Conservation (phyloP, 2,113 vertebrate species). For the Cygnus atratus region DNA sequence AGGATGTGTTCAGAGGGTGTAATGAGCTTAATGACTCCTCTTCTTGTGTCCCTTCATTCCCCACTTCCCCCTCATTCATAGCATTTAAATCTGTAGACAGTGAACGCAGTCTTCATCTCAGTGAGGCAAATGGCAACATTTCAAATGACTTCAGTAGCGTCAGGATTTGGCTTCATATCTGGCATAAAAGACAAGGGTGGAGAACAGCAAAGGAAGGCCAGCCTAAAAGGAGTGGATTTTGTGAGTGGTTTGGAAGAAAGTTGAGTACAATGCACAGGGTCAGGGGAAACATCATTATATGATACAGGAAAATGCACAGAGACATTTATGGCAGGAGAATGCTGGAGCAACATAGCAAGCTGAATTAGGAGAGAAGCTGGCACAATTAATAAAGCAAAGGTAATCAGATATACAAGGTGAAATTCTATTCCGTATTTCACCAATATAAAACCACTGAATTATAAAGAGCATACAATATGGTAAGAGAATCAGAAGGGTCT, state of each 20-base stretch:
- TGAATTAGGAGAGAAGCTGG: neutral
- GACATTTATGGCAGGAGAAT: neutral
- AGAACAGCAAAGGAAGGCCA: neutral
- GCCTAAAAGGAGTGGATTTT: slow-evolving; percentile 1
- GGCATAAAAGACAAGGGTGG: neutral
- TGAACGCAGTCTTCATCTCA: slow-evolving; percentile 17
- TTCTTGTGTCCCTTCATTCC: neutral
- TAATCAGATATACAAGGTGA: neutral
- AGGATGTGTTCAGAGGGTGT: neutral
- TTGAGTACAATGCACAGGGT: neutral
- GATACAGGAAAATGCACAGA: neutral
- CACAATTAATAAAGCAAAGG: neutral
- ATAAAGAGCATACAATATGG: neutral
- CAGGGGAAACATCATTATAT: neutral
- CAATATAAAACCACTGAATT: neutral
- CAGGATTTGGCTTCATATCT: slow-evolving; percentile 16
- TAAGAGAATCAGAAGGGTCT: neutral
- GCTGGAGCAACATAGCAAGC: neutral
- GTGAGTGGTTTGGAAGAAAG: slow-evolving; percentile 14
- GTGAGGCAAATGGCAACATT: slow-evolving; percentile 14
- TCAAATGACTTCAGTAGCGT: neutral
- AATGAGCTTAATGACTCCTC: slow-evolving; percentile 19
- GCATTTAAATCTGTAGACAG: slow-evolving; percentile 43
- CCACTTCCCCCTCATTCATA: slow-evolving; percentile 16
- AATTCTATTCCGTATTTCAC: neutral